Evolutionary conservation across 2,888 invertebrate genomes (phyloP).

Genomic region (Lithophane socia): DNA sequence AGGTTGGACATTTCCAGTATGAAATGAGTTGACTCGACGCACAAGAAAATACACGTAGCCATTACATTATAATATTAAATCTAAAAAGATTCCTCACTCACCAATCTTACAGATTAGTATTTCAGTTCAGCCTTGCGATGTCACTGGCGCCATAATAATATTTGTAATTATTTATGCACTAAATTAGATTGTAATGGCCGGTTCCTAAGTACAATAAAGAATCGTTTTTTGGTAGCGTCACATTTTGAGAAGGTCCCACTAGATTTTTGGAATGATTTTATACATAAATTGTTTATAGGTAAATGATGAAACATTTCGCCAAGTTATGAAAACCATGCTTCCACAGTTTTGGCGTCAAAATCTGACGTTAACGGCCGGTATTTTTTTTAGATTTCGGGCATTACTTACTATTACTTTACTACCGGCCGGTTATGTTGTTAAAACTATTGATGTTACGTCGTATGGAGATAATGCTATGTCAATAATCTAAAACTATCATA

Average conservation of each 20-base stretch:
- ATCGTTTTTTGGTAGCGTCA: constrained; percentile 1
- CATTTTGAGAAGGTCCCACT: neutral
- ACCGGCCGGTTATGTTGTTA: constrained; percentile 19
- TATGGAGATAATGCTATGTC: constrained; percentile 9
- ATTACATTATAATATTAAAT: neutral
- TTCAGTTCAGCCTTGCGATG: constrained; percentile 31
- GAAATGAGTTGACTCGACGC: neutral
- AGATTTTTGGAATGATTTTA: constrained; percentile 18
- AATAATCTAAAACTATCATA: constrained; percentile 18
- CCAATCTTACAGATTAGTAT: constrained; percentile 11
- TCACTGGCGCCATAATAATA: constrained; percentile 20
- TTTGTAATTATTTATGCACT: constrained; percentile 1
- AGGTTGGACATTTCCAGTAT: neutral
- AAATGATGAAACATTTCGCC: neutral
- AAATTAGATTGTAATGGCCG: constrained; percentile 3
- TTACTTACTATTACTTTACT: constrained; percentile 2
- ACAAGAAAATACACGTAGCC: neutral
- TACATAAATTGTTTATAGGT: neutral
- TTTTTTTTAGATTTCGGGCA: constrained; percentile 1
- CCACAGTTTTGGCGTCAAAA: neutral
- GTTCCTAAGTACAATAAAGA: constrained; percentile 1
- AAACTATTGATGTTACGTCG: constrained; percentile 26
- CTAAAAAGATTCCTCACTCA: constrained; percentile 1
- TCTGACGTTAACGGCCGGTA: neutral
- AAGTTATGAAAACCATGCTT: constrained; percentile 3